A percentile compares a stretch with the other conserved stretches of the same genome.
Evolutionary conservation across 2,797 vertebrate genomes (phyloP).

Genomic region (Parambassis ranga): DNA sequence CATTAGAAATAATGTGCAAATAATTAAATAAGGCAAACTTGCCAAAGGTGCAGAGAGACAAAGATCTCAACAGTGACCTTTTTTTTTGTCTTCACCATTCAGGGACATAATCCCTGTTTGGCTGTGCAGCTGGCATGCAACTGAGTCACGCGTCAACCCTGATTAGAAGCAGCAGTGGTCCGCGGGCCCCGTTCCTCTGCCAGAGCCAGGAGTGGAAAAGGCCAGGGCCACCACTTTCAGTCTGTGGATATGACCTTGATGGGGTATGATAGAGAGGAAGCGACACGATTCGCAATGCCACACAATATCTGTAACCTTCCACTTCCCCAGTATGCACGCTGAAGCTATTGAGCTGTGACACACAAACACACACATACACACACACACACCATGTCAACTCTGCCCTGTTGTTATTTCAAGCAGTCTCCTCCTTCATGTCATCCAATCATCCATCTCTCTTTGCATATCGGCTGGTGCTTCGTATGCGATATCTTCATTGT

Average conservation of each 20-base stretch:
- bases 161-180: constrained; percentile 83
- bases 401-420: constrained; percentile 63
- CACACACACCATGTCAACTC: constrained; percentile 43
- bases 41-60: constrained; percentile 69
- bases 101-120: constrained; percentile 78
- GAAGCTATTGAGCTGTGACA: constrained; percentile 68
- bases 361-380: constrained; percentile 30
- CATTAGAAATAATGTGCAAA: constrained; percentile 48
- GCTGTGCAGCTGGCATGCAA: constrained; percentile 79
- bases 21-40: constrained; percentile 53
- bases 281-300: constrained; percentile 72
- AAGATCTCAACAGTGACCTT: constrained; percentile 78
- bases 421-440: constrained; percentile 56
- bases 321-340: constrained; percentile 45
- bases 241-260: constrained; percentile 79
- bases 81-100: constrained; percentile 78
- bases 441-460: constrained; percentile 57
- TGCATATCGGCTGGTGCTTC: constrained; percentile 52
- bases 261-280: constrained; percentile 77
- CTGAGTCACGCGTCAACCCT: constrained; percentile 85
- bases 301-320: constrained; percentile 78
- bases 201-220: constrained; percentile 78
- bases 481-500: constrained; percentile 32
- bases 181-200: constrained; percentile 72
- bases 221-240: constrained; percentile 75